phyloP scores from a whole-genome alignment of 1,140 invertebrate species.

The Hestina assimilis region DNA sequence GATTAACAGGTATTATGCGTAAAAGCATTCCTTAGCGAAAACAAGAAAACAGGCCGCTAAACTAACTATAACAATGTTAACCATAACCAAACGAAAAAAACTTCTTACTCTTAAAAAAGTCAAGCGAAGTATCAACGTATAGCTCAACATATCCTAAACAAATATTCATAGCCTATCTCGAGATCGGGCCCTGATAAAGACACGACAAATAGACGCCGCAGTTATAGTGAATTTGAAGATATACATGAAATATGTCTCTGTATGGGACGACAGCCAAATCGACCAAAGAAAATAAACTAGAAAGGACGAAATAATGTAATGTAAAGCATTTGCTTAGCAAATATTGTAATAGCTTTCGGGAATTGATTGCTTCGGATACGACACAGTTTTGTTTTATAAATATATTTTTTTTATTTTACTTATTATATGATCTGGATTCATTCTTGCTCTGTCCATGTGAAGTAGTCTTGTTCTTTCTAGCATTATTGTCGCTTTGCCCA shows the following conservation, averaged over 20 bases:
- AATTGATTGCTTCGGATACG: constrained; percentile 6
- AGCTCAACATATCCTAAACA: neutral
- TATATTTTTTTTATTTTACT: too few relatives aligned
- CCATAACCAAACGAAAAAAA: neutral
- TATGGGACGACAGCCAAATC: constrained; percentile 15
- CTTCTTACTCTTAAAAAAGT: neutral
- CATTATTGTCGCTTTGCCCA: too few relatives aligned
- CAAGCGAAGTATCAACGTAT: neutral
- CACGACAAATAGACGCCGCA: constrained; percentile 17
- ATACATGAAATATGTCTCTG: constrained; percentile 16
- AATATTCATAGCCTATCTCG: constrained; percentile 2
- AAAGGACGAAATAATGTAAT: neutral
- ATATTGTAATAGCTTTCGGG: constrained; percentile 9
- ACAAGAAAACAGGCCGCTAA: too few relatives aligned
- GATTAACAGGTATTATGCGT: too few relatives aligned
- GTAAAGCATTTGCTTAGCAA: constrained; percentile 9
- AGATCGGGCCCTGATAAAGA: constrained; percentile 2
- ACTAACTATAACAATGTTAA: too few relatives aligned
- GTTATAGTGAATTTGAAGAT: constrained; percentile 12
- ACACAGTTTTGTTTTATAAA: neutral
- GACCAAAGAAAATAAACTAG: constrained; percentile 13
- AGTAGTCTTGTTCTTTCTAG: too few relatives aligned
- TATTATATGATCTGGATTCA: too few relatives aligned
- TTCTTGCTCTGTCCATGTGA: too few relatives aligned
- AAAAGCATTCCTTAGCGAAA: too few relatives aligned